Evolutionary conservation across 2,797 vertebrate species (phyloP).

Genomic region (Lacerta viridis): DNA sequence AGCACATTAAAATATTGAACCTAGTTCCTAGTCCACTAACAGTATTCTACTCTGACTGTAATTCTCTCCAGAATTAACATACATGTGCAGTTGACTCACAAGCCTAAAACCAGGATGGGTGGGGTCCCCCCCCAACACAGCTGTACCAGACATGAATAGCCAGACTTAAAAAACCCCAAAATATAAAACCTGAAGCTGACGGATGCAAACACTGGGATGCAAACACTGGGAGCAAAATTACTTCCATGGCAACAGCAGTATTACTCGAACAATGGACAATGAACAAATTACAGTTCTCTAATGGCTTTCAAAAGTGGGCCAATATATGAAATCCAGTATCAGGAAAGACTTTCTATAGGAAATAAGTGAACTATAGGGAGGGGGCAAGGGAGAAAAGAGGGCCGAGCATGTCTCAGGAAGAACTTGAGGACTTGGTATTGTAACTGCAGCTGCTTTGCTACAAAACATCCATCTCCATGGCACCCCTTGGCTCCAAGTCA

Average conservation of each 20-base stretch:
- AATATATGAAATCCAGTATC: constrained; percentile 25
- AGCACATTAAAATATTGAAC: not conserved
- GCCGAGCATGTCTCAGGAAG: not conserved
- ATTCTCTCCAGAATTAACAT: not conserved
- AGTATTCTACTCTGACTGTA: not conserved
- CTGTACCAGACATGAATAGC: not conserved
- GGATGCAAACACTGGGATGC: not conserved
- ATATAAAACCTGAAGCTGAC: not conserved
- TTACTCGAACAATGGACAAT: constrained; percentile 39
- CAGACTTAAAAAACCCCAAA: not conserved
- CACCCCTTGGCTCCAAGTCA: constrained; percentile 15
- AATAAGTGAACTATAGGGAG: constrained; percentile 1
- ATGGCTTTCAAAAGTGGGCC: constrained; percentile 32
- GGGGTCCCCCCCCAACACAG: too few relatives aligned
- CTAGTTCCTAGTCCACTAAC: not conserved
- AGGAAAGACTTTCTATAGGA: constrained; percentile 15
- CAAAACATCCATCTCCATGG: constrained; percentile 52
- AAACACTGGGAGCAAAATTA: not conserved
- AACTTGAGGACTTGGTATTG: constrained; percentile 45
- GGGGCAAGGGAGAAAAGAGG: constrained; percentile 10
- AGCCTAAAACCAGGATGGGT: not conserved
- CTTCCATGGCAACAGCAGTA: constrained; percentile 48
- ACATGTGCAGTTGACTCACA: not conserved
- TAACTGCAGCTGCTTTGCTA: constrained; percentile 50
- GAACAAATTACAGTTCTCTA: constrained; percentile 40